A percentile compares a stretch with the other conserved stretches of the same genome.
These are phyloP conservation scores for Heliconius hortense DNA, from an alignment of 2,888 invertebrate genomes.

Conservation along the genomic window DNA sequence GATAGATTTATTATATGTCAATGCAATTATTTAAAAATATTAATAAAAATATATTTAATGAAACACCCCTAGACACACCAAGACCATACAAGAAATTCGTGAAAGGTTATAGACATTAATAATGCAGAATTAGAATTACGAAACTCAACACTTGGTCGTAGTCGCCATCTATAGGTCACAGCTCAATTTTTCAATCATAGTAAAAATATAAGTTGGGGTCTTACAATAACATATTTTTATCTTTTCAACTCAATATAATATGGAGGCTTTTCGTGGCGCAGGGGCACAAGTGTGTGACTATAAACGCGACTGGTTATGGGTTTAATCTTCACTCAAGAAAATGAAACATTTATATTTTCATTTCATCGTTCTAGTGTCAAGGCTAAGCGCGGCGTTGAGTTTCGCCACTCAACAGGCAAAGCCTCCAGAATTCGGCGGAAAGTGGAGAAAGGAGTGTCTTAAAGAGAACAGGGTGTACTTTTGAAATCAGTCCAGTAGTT, in stretches of 20 bases:
- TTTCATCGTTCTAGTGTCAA: too few species aligned
- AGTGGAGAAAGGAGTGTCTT: too few species aligned
- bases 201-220: background rate
- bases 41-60: background rate
- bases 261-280: too few species aligned
- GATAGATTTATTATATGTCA: background rate
- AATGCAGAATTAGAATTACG: slow-evolving; percentile 44
- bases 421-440: too few species aligned
- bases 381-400: too few species aligned
- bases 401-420: too few species aligned
- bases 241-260: background rate
- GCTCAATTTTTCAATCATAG: slow-evolving; percentile 41
- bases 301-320: too few species aligned
- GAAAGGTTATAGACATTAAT: slow-evolving; percentile 64
- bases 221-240: background rate
- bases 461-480: too few species aligned
- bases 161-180: slow-evolving; percentile 22
- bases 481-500: too few species aligned
- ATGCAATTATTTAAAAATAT: background rate
- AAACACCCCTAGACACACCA: slow-evolving; percentile 33
- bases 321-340: too few species aligned
- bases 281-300: too few species aligned
- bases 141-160: slow-evolving; percentile 26
- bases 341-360: too few species aligned
- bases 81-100: slow-evolving; percentile 41